These are phyloP conservation scores for Lacanobia wlatinum DNA, from an alignment of 2,888 invertebrate genomes.

Conservation along the genomic window DNA sequence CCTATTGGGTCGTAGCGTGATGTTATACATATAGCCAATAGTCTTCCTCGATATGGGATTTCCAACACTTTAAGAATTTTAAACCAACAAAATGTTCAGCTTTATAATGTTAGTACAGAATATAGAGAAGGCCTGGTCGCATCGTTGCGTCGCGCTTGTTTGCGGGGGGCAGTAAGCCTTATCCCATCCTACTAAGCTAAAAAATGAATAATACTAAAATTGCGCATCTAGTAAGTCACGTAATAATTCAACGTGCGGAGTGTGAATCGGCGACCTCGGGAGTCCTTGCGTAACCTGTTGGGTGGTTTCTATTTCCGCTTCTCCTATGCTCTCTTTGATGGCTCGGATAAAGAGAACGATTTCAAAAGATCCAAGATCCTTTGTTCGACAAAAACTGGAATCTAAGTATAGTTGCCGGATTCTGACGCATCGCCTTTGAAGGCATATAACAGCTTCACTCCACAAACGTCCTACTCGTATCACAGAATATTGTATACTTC, in stretches of 20 bases:
- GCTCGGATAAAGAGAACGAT: constrained; percentile 2
- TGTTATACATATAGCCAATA: no score
- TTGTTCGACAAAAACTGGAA: constrained; percentile 4
- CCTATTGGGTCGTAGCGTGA: no score
- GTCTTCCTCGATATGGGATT: no score
- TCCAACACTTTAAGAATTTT: no score
- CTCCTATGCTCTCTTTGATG: not conserved
- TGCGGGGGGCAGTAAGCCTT: not conserved
- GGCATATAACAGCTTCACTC: not conserved
- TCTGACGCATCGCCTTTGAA: constrained; percentile 12
- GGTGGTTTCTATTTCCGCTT: not conserved
- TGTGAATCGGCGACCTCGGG: not conserved
- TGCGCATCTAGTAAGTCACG: constrained; percentile 1
- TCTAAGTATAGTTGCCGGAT: constrained; percentile 4
- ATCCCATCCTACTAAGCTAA: not conserved
- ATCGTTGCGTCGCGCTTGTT: not conserved
- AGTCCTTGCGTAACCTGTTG: constrained; percentile 5
- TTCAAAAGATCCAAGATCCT: not conserved
- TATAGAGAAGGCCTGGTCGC: not conserved
- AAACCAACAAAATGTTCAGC: no score
- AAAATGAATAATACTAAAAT: not conserved
- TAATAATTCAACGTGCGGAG: not conserved
- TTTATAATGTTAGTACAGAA: no score
- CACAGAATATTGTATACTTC: not conserved
- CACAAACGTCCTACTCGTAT: no score